Percentiles rank a stretch among this genome's conserved stretches.
phyloP scores from a whole-genome alignment of 2,888 invertebrate species.

The Brassicogethes aeneus region DNA sequence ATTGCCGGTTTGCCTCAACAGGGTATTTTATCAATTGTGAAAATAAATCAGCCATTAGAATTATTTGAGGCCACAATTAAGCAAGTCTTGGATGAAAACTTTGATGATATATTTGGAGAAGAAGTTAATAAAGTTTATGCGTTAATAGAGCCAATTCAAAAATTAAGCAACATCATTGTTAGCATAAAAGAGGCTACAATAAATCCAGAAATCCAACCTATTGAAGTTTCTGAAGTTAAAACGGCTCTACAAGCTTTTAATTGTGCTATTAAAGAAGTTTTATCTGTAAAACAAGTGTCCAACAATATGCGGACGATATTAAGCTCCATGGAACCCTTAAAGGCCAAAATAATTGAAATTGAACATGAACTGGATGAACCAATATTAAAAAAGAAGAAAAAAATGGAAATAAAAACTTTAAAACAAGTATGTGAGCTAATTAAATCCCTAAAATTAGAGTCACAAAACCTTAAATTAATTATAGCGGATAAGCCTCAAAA shows the following conservation, averaged over 20 bases:
- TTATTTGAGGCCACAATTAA: constrained; percentile 6
- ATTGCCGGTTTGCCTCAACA: not conserved
- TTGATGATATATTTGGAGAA: constrained; percentile 10
- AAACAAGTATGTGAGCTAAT: too few species aligned
- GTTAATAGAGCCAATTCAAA: constrained; percentile 13
- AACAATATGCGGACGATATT: constrained; percentile 2
- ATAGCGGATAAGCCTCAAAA: constrained; percentile 6
- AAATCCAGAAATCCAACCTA: constrained; percentile 16
- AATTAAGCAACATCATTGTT: constrained; percentile 12
- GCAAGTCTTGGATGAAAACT: constrained; percentile 2
- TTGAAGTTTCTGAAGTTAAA: constrained; percentile 14
- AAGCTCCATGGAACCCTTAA: constrained; percentile 22
- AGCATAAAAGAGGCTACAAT: constrained; percentile 15
- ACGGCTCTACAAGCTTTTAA: constrained; percentile 13
- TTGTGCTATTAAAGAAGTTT: constrained; percentile 2
- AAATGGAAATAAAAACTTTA: too few species aligned
- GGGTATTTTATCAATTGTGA: not conserved
- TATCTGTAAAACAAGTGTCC: constrained; percentile 3
- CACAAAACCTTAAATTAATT: not conserved
- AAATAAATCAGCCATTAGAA: constrained; percentile 3
- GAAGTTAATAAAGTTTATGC: constrained; percentile 2
- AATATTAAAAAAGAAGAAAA: constrained; percentile 1
- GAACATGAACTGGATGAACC: constrained; percentile 8
- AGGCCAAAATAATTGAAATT: not conserved
- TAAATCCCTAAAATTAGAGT: not conserved